These are phyloP conservation scores for Platorchestia sp. DNA, from an alignment of 1,140 invertebrate species.

Conservation along the genomic window DNA sequence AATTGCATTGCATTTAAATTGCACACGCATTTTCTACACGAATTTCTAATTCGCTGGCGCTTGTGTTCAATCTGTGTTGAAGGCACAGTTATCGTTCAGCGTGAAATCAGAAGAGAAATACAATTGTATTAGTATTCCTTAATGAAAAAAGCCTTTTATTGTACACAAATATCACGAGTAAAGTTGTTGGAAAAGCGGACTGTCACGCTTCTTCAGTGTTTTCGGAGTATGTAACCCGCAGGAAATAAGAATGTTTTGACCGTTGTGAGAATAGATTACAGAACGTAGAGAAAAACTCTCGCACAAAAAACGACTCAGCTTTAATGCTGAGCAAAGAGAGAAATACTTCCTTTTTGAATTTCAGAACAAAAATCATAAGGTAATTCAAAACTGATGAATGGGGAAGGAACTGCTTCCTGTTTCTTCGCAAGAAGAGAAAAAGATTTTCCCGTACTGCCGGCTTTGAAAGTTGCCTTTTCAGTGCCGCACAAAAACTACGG, in stretches of 20 bases:
- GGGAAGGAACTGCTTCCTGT: neutral
- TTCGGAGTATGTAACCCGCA: neutral
- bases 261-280: neutral
- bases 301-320: neutral
- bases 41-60: neutral
- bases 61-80: neutral
- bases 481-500: neutral
- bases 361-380: neutral
- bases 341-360: neutral
- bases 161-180: no score
- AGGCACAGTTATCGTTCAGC: neutral
- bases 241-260: neutral
- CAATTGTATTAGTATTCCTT: neutral
- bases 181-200: neutral
- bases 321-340: neutral
- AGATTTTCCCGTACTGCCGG: neutral
- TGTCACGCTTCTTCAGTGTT: neutral
- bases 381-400: neutral
- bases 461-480: neutral
- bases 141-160: neutral
- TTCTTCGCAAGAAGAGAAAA: neutral
- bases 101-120: neutral
- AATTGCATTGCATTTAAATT: no score
- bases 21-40: no score
- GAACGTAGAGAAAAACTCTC: neutral